Percentiles rank a stretch among this genome's conserved stretches.
phyloP scores from a whole-genome alignment of 2,888 invertebrate species.

The Drosophila multiciliata region DNA sequence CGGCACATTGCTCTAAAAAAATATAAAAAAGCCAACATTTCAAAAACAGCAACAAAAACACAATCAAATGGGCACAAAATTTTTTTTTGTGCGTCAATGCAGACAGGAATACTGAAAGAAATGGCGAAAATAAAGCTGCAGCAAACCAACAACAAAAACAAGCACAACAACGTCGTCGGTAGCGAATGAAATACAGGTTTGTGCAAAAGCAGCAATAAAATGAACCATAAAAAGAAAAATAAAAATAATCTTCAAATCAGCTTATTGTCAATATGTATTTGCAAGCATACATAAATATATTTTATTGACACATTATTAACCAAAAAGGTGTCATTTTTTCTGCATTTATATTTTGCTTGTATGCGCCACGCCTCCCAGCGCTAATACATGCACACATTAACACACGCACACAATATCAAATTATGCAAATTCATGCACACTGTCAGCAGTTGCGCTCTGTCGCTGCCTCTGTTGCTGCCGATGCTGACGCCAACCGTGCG shows the following conservation, averaged over 20 bases:
- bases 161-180: conserved; percentile 28
- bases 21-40: conserved; percentile 27
- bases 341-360: conserved; percentile 34
- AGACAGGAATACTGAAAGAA: conserved; percentile 52
- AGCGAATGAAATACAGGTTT: conserved; percentile 71
- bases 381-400: conserved; percentile 7
- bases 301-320: conserved; percentile 44
- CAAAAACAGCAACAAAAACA: conserved; percentile 35
- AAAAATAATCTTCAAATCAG: conserved; percentile 42
- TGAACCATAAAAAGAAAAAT: conserved; percentile 17
- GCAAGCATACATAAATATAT: conserved; percentile 27
- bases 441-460: conserved; percentile 39
- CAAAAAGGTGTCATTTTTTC: conserved; percentile 53
- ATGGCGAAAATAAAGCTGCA: conserved; percentile 55
- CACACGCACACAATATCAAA: conserved; percentile 39
- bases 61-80: conserved; percentile 40
- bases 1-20: conserved; percentile 54
- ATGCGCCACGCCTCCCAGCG: conserved; percentile 47
- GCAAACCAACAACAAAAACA: conserved; percentile 41
- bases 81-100: conserved; percentile 58
- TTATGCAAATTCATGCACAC: conserved; percentile 75
- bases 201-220: conserved; percentile 58
- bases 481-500: conserved; percentile 47
- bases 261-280: conserved; percentile 33
- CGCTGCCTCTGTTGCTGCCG: conserved; percentile 9